A percentile compares a stretch with the other conserved stretches of the same genome.
These are phyloP conservation scores for Oophaga pumilio DNA, from an alignment of 2,113 vertebrate species.

Conservation along the genomic window DNA sequence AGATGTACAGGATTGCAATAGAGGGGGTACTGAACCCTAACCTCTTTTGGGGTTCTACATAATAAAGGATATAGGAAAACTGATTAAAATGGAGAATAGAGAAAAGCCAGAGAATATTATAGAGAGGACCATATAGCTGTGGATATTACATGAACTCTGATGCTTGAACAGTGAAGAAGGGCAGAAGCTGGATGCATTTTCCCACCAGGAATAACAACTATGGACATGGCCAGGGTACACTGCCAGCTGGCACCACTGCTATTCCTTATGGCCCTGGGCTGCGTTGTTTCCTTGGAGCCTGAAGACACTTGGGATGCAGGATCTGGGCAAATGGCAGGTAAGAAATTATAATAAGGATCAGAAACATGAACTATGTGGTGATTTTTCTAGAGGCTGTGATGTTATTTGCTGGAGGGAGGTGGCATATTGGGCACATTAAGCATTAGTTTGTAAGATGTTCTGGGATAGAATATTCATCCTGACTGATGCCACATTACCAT, in stretches of 20 bases:
- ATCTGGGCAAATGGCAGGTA: slow-evolving; percentile 51
- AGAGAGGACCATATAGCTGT: not conserved
- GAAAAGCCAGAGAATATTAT: not conserved
- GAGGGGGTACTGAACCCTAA: not conserved
- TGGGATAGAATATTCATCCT: not conserved
- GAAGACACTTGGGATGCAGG: slow-evolving; percentile 40
- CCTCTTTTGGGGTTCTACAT: not conserved
- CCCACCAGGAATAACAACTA: slow-evolving; percentile 44
- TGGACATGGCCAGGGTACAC: not conserved
- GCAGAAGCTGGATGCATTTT: slow-evolving; percentile 17
- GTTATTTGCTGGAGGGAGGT: not conserved
- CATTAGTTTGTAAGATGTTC: not conserved
- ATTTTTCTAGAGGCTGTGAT: not conserved
- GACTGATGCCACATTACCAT: not conserved
- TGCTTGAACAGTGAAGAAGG: not conserved
- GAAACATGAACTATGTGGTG: not conserved
- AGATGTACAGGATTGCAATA: not conserved
- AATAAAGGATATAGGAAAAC: not conserved
- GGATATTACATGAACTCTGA: not conserved
- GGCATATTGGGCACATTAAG: not conserved
- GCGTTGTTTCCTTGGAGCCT: not conserved
- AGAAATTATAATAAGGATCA: not conserved
- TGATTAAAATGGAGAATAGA: not conserved
- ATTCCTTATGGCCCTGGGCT: not conserved
- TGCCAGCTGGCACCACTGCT: slow-evolving; percentile 26